These are phyloP conservation scores for Clostera curtula DNA, from an alignment of 2,888 invertebrate genomes.

Conservation along the genomic window DNA sequence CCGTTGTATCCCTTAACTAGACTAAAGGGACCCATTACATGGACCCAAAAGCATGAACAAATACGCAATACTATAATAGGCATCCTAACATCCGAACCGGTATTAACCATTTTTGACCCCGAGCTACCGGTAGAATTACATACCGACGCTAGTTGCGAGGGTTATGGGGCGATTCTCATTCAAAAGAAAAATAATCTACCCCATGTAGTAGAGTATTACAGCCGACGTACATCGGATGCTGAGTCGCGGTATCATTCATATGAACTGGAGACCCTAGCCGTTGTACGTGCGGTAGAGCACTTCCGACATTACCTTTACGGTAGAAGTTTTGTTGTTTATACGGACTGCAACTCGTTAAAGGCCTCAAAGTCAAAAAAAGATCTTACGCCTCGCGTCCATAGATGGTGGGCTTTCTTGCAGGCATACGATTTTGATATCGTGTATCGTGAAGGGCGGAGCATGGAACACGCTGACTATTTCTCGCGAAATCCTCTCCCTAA, in stretches of 20 bases:
- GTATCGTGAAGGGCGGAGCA: slow-evolving; percentile 12
- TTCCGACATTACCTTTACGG: slow-evolving; percentile 8
- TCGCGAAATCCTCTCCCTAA: slow-evolving; percentile 16
- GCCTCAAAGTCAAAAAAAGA: slow-evolving; percentile 5
- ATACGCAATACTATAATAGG: slow-evolving; percentile 5
- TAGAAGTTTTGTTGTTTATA: slow-evolving; percentile 1
- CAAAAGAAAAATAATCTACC: slow-evolving; percentile 1
- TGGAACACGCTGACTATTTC: slow-evolving; percentile 23
- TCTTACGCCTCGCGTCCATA: slow-evolving; percentile 4
- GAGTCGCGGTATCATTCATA: slow-evolving; percentile 7
- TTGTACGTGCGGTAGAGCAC: slow-evolving; percentile 5
- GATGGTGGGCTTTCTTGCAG: slow-evolving; percentile 6
- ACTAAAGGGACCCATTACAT: slow-evolving; percentile 15
- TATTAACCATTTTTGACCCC: slow-evolving; percentile 3
- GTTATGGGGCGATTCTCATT: slow-evolving; percentile 5
- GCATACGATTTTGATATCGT: slow-evolving; percentile 13
- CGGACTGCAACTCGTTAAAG: slow-evolving; percentile 5
- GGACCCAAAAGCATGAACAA: slow-evolving; percentile 11
- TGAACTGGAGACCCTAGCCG: slow-evolving; percentile 4
- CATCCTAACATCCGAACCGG: slow-evolving; percentile 3
- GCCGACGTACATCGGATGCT: slow-evolving; percentile 1
- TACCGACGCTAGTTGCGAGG: slow-evolving; percentile 3
- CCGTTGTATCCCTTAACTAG: slow-evolving; percentile 25
- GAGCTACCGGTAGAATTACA: neutral
- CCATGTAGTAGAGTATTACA: slow-evolving; percentile 5